Base-by-base conservation (phyloP, 1,140 invertebrate genomes). In the Conus betulinus region DNA sequence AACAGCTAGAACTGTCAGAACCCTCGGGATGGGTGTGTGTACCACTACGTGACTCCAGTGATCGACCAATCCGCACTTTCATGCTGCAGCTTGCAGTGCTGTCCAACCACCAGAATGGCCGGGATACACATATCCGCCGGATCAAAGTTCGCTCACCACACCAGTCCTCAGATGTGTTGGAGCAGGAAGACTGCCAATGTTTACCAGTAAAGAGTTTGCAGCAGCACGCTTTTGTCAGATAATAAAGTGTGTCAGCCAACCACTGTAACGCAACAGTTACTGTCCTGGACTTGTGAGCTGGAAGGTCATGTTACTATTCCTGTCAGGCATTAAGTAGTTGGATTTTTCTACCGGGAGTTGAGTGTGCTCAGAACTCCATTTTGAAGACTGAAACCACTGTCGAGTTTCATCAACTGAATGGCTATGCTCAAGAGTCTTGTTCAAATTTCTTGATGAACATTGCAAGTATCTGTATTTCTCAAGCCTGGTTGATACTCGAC, bases 71-170 rank as follows among this genome's bases (percentile, higher is more conserved):
- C 67, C 96, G 98, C 91, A 98, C 98, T 55, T 99, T 98, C 93
- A 99, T 99, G 98, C 97, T 99, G 74, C 98, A 99, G 95, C 93
- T 96, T 60, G 95, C 95, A 53, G 93, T 96, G 15, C 97, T 99
- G 20, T 98, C 98, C 88, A 99, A 99, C 95, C 99, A 99, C 96
- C 99, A 99, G 95, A 99, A 99, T 96, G 99, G 99, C 23, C 95
- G 99, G 87, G 99, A 99, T 93, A 99, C 99, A 13, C 99, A 99
- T 94, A 98, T 99, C 96, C 96, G 99, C 82, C 98, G 99, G 95
- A 99, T 99, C 81, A 98, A 99, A 95, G 97, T 99, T 82, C 98
- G 99, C 94, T 98, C 98, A 74, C 98, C 98, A 0, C 97, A 98
- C 15, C 91, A 94, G 57, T 89, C 88, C 23, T 88, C 86, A 25